Evolutionary conservation across 2,888 invertebrate genomes (phyloP).

Genomic region (Drosophila fungiperda): DNA sequence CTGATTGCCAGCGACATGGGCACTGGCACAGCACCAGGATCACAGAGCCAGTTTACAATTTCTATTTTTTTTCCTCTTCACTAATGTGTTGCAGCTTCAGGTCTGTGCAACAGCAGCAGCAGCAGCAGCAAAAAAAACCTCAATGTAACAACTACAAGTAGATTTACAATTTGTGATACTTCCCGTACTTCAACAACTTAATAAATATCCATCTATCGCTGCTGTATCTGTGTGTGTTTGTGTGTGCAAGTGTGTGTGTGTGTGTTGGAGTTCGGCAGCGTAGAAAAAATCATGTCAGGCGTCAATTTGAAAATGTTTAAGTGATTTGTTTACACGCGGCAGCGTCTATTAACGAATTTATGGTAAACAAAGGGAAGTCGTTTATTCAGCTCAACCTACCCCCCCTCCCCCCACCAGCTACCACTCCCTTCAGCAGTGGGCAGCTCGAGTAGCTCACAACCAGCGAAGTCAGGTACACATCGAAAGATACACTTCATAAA

Average conservation of each 20-base stretch:
- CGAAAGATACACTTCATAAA: slow-evolving; percentile 78
- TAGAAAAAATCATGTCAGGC: slow-evolving; percentile 79
- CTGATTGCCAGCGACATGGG: slow-evolving; percentile 60
- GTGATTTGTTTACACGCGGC: slow-evolving; percentile 84
- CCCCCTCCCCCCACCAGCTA: neutral
- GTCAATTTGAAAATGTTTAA: slow-evolving; percentile 82
- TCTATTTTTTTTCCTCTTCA: slow-evolving; percentile 13
- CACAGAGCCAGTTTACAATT: slow-evolving; percentile 44
- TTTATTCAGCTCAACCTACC: slow-evolving; percentile 62
- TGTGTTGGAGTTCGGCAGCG: slow-evolving; percentile 41
- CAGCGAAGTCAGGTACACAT: slow-evolving; percentile 39
- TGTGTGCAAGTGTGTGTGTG: slow-evolving; percentile 22
- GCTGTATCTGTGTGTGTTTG: slow-evolving; percentile 15
- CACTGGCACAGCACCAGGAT: slow-evolving; percentile 20
- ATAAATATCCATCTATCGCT: slow-evolving; percentile 76
- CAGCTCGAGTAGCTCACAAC: slow-evolving; percentile 47
- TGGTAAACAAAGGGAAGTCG: slow-evolving; percentile 81
- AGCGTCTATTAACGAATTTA: slow-evolving; percentile 82
- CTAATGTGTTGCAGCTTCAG: slow-evolving; percentile 21
- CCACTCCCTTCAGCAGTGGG: slow-evolving; percentile 22
- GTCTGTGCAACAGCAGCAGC: slow-evolving; percentile 9
- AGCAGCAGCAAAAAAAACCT: slow-evolving; percentile 25
- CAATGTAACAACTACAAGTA: slow-evolving; percentile 57
- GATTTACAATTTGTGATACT: slow-evolving; percentile 78
- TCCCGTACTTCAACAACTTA: slow-evolving; percentile 78